Base-by-base conservation (phyloP, 2,113 vertebrate genomes). In the Fregetta grallaria region DNA sequence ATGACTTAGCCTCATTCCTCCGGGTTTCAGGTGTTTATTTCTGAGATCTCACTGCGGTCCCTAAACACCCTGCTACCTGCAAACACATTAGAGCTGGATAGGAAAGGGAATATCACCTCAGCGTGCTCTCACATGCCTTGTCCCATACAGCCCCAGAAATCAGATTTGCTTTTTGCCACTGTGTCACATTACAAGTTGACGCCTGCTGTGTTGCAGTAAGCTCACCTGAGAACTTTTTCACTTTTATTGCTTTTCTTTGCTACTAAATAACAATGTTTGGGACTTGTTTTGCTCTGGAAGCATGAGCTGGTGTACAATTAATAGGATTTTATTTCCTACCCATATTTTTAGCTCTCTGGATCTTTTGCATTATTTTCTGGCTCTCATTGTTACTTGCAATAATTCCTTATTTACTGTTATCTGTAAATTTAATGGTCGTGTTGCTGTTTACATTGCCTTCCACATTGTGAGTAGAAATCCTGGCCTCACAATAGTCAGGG, bases 1-100 rank as follows among this genome's bases (percentile, higher is more conserved):
- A 0, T 61, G 26, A 52, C 68, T 91, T 58, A 75, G 47, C 44
- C 21, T 90, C 56, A 12, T 58, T 92, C 91, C 80, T 66, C 34
- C 2, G 19, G 11, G 49, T 50, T 88, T 86, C 78, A 71, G 32
- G 23, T 76, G 70, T 90, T 95, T 90, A 26, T 92, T 89, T 95
- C 36, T 2, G 9, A 87, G 53, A 44, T 85, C 70, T 85, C 0
- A 0, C 55, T 44, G 56, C 3, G 3, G 17, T 92, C 70, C 45
- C 83, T 75, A 11, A 89, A 40, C 66, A 65, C 53, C 3, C 36
- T 71, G 38, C 56, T 83, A 55, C 50, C 72, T 44, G 66, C 73
- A 79, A 70, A 25, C 34, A n/a, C 2, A 1, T 63, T 27, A 58
- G 45, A 75, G 40, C 72, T 56, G 68, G 38, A 12, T 63, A 70